Percentiles rank a stretch among this genome's conserved stretches.
These are phyloP conservation scores for Esox masquinongy DNA, from an alignment of 2,797 vertebrate genomes.

Conservation along the genomic window DNA sequence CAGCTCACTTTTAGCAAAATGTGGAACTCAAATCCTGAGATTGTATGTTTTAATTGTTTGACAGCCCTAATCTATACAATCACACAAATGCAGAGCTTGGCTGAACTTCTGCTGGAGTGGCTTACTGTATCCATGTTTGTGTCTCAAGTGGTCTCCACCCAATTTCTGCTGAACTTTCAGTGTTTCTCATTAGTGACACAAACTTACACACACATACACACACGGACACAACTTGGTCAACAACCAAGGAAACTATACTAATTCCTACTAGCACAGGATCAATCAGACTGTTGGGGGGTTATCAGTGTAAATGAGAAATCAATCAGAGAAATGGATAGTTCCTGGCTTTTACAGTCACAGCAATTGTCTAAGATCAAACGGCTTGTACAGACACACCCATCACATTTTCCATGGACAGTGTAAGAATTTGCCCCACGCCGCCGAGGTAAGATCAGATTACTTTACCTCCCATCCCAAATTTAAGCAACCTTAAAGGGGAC, in stretches of 20 bases:
- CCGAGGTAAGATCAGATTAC: neutral
- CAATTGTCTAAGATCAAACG: constrained; percentile 46
- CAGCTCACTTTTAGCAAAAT: no score
- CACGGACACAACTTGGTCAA: constrained; percentile 21
- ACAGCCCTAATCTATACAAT: constrained; percentile 41
- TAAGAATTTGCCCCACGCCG: neutral
- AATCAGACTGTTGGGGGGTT: constrained; percentile 62
- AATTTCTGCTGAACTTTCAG: constrained; percentile 22
- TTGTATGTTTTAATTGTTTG: no score
- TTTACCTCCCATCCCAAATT: neutral
- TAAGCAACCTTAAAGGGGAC: neutral
- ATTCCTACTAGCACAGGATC: constrained; percentile 58
- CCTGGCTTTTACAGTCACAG: constrained; percentile 43
- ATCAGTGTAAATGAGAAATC: constrained; percentile 71
- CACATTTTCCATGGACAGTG: constrained; percentile 9
- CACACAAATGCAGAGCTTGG: constrained; percentile 38
- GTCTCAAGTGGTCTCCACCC: constrained; percentile 1
- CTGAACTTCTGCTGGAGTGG: neutral
- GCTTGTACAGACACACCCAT: constrained; percentile 50
- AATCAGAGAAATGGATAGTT: constrained; percentile 58
- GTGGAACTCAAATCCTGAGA: no score
- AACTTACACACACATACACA: neutral
- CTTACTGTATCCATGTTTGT: neutral
- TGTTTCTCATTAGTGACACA: constrained; percentile 31
- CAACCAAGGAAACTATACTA: constrained; percentile 54